Base-by-base conservation (phyloP, 2,113 vertebrate species). In the Sardina pilchardus region DNA sequence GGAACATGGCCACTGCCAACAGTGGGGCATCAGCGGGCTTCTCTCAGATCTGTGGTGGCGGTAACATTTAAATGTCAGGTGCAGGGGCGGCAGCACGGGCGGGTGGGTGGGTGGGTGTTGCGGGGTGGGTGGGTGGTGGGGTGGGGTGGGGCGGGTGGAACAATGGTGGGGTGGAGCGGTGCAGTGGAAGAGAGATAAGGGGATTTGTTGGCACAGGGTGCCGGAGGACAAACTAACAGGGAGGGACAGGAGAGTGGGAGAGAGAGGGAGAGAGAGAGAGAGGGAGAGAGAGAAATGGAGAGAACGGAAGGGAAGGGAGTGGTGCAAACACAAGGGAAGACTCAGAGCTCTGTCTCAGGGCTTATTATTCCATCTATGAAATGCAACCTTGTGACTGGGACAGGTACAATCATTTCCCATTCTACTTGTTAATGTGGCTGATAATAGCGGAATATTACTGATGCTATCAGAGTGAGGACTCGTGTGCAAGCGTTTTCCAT, bases 51-150 rank as follows among this genome's bases (percentile, higher is more conserved):
- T 82, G 89, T 91, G 82, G 86, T 80, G 78, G 87, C 82, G 81
- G 86, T 92, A 92, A 90, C 92, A 93, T 94, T 92, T 93, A 94
- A 94, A 94, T 93, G 93, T 92, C 90, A 93, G 90, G 89, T 88
- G 85, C 86, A 21, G 19, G 53, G 19, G 53, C 19, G 53, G 6
- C 53, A 59, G 53, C 21, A 59, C 48, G 12, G 48, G 48, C 17
- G 17, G 48, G 48, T 17, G 39, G 39, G 19, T 56, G 53, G 53
- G 53, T 17, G 17, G 14, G 50, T 44, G 50, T 19, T 14, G 50
- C 21, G 50, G 17, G 50, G 17, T 56, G 16, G 50, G n/a, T n/a
- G n/a, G n/a, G n/a, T n/a, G n/a, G n/a, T 45, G 44, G 50, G 19
- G 50, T 56, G 50, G 50, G 19, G 19, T 56, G 53, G 53, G 53